Percentiles rank a stretch among this genome's conserved stretches.
phyloP scores from a whole-genome alignment of 2,888 invertebrate genomes.

The Carterocephalus palaemon region DNA sequence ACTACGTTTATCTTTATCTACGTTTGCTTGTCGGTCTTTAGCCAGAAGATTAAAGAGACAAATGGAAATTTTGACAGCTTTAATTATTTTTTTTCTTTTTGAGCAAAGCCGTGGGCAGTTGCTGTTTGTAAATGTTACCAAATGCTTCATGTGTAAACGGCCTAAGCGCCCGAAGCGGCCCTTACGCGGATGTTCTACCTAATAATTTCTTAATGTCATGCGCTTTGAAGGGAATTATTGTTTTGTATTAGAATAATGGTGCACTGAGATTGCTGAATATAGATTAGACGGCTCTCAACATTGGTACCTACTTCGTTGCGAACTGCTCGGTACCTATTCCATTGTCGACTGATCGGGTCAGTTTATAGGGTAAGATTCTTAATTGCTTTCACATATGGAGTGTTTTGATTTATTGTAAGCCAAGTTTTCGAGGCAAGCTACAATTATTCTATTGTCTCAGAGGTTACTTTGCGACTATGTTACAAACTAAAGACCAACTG shows the following conservation, averaged over 20 bases:
- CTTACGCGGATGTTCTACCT: constrained; percentile 75
- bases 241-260: constrained; percentile 73
- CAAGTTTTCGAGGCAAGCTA: no score
- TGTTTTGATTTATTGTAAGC: no score
- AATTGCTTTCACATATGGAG: neutral
- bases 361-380: constrained; percentile 10
- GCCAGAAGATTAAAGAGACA: no score
- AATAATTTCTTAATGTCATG: constrained; percentile 79
- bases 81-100: no score
- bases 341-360: constrained; percentile 31
- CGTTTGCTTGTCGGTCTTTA: no score
- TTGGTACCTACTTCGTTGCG: constrained; percentile 34
- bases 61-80: no score
- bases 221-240: constrained; percentile 74
- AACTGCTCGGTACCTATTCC: constrained; percentile 37
- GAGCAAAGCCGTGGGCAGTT: no score
- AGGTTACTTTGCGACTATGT: no score
- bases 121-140: neutral
- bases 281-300: constrained; percentile 33
- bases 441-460: no score
- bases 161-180: constrained; percentile 56
- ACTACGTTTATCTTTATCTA: no score
- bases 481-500: no score
- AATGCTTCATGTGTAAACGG: constrained; percentile 8
- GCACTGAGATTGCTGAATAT: constrained; percentile 59